Evolutionary conservation across 2,888 invertebrate genomes (phyloP).

Genomic region (Drosophila sordidula): DNA sequence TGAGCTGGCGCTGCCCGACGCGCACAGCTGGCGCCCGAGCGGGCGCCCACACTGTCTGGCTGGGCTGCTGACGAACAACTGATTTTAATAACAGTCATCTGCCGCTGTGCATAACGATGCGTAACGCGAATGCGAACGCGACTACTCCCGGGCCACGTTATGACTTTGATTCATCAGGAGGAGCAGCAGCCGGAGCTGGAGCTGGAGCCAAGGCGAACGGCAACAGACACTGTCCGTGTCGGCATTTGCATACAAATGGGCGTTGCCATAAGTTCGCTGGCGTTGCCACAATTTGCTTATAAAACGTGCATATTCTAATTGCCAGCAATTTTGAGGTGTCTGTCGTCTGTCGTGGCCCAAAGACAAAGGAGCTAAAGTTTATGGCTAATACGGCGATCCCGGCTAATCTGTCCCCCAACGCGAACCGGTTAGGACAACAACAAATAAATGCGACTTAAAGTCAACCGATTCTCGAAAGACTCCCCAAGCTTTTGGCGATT

Average conservation of each 20-base stretch:
- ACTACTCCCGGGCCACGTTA: constrained; percentile 62
- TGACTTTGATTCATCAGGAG: constrained; percentile 78
- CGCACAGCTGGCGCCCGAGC: constrained; percentile 65
- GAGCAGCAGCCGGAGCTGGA: constrained; percentile 4
- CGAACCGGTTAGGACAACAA: constrained; percentile 47
- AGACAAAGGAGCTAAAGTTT: constrained; percentile 56
- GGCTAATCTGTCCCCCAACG: constrained; percentile 46
- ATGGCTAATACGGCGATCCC: constrained; percentile 51
- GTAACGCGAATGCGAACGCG: constrained; percentile 64
- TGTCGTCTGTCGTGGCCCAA: constrained; percentile 21
- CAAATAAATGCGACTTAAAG: constrained; percentile 43
- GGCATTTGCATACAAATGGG: constrained; percentile 83
- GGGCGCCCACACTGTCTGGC: constrained; percentile 39
- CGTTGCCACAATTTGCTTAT: constrained; percentile 72
- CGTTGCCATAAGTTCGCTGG: constrained; percentile 79
- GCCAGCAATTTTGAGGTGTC: constrained; percentile 67
- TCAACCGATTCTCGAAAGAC: constrained; percentile 36
- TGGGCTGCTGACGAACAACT: constrained; percentile 70
- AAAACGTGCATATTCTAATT: constrained; percentile 79
- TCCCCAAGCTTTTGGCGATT: constrained; percentile 39
- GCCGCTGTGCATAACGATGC: constrained; percentile 83
- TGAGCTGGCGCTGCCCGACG: constrained; percentile 24
- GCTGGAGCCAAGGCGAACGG: constrained; percentile 6
- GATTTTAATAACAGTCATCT: constrained; percentile 82
- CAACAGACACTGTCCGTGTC: constrained; percentile 62